Percentiles rank a stretch among this genome's conserved stretches.
phyloP scores from a whole-genome alignment of 2,797 vertebrate genomes.

The Siniperca undulata region DNA sequence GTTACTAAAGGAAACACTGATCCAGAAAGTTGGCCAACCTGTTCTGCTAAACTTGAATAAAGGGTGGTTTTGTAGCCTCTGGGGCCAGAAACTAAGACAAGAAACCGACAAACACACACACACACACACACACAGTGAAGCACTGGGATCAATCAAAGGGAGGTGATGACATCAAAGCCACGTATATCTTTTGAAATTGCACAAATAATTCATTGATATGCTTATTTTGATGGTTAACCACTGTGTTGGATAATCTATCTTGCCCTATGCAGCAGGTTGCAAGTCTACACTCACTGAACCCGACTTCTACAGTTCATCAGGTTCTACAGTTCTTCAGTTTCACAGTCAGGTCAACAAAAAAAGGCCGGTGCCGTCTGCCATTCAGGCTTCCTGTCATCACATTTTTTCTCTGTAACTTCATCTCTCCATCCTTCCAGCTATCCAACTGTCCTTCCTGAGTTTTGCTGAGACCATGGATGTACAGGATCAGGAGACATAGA shows the following conservation, averaged over 20 bases:
- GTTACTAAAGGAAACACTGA: slow-evolving; percentile 10
- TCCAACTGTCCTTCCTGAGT: slow-evolving; percentile 62
- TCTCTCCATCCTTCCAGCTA: slow-evolving; percentile 49
- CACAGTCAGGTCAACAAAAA: slow-evolving; percentile 30
- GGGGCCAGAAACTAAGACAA: slow-evolving; percentile 23
- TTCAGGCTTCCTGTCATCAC: slow-evolving; percentile 51
- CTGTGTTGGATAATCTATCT: background rate
- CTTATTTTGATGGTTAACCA: slow-evolving; percentile 18
- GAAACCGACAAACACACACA: slow-evolving; percentile 2
- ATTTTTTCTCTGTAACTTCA: slow-evolving; percentile 60
- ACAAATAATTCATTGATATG: background rate
- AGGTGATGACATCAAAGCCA: slow-evolving; percentile 22
- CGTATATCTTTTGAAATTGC: background rate
- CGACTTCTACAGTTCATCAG: slow-evolving; percentile 29
- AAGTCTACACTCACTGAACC: slow-evolving; percentile 49
- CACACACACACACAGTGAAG: background rate
- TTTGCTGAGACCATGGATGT: slow-evolving; percentile 58
- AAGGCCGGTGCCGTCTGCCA: slow-evolving; percentile 20
- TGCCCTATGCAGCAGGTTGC: background rate
- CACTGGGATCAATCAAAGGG: background rate
- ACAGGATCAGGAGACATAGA: slow-evolving; percentile 43
- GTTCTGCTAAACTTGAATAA: slow-evolving; percentile 38
- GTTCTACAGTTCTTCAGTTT: slow-evolving; percentile 46
- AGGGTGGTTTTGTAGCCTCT: slow-evolving; percentile 47
- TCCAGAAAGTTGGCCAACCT: slow-evolving; percentile 36